Evolutionary conservation across 2,113 vertebrate genomes (phyloP).

Genomic region (Microtus oregoni): DNA sequence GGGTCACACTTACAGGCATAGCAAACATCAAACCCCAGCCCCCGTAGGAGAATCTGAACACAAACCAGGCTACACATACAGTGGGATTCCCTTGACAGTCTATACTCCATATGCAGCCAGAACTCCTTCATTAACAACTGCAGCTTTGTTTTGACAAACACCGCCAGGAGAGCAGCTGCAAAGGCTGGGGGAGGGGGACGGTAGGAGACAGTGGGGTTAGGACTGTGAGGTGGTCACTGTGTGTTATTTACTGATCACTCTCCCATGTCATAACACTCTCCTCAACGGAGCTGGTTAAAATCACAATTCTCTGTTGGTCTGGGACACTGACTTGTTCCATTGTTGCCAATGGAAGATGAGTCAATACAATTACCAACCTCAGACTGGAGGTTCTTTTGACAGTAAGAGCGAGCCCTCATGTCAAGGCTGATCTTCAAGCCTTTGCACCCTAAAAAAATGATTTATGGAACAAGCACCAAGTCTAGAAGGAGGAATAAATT

Average conservation of each 20-base stretch:
- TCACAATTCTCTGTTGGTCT: not conserved
- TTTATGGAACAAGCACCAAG: not conserved
- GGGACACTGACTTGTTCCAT: not conserved
- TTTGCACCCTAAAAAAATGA: not conserved
- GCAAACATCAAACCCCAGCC: not conserved
- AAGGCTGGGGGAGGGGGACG: not conserved
- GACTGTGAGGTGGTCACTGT: not conserved
- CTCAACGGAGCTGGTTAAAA: not conserved
- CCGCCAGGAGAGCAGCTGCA: not conserved
- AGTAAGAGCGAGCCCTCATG: not conserved
- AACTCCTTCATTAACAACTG: not conserved
- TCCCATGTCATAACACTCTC: not conserved
- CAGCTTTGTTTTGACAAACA: not conserved
- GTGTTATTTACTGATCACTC: not conserved
- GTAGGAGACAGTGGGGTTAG: not conserved
- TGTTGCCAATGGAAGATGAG: not conserved
- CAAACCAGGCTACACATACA: not conserved
- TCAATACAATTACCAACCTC: too few species aligned
- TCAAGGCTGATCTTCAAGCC: not conserved
- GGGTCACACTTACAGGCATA: not conserved
- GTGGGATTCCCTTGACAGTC: not conserved
- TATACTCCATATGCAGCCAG: not conserved
- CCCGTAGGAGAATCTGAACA: not conserved
- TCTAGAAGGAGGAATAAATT: conserved; percentile 14
- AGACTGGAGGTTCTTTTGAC: not conserved